Evolutionary conservation across 64 coral and sea anemone species (phyloP).

Genomic region (Hydrozoanthus tunicans): DNA sequence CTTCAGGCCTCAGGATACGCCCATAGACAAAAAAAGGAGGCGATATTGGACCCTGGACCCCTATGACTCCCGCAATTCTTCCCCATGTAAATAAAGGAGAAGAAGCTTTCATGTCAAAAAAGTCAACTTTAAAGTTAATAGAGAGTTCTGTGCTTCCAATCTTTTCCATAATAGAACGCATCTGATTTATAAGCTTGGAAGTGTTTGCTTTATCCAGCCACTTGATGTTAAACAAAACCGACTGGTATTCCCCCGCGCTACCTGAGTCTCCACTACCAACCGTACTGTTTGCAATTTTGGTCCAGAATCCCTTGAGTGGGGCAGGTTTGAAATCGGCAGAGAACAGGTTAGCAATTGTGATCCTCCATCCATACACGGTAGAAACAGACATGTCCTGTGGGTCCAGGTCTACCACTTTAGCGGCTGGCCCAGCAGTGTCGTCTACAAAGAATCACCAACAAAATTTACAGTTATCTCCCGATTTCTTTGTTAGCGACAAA

Average conservation of each 20-base stretch:
- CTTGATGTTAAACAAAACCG: slow-evolving; percentile 40
- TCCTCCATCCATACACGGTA: slow-evolving; percentile 46
- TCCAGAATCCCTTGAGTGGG: slow-evolving; percentile 26
- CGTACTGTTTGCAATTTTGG: background rate
- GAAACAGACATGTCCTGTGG: slow-evolving; percentile 40
- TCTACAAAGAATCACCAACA: background rate
- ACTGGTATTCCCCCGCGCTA: slow-evolving; percentile 34
- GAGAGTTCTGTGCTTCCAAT: slow-evolving; percentile 49
- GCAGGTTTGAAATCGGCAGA: slow-evolving; percentile 43
- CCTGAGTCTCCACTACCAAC: background rate
- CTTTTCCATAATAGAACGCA: slow-evolving; percentile 15
- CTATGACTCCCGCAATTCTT: slow-evolving; percentile 53
- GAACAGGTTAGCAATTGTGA: slow-evolving; percentile 14
- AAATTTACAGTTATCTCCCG: too few species aligned
- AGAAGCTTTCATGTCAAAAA: background rate
- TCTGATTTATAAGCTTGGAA: slow-evolving; percentile 4
- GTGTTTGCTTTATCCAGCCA: slow-evolving; percentile 15
- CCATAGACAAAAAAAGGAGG: slow-evolving; percentile 28
- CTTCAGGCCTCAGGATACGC: slow-evolving; percentile 30
- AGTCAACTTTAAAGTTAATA: slow-evolving; percentile 65
- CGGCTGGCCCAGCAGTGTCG: slow-evolving; percentile 37
- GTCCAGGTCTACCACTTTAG: slow-evolving; percentile 37
- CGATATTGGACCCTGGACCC: slow-evolving; percentile 16
- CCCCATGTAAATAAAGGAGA: slow-evolving; percentile 47
- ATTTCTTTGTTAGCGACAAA: too few species aligned